Percentiles rank a stretch among this genome's conserved stretches.
Conservation (phyloP, 1,140 invertebrate species). For the Sitobion miscanthi region DNA sequence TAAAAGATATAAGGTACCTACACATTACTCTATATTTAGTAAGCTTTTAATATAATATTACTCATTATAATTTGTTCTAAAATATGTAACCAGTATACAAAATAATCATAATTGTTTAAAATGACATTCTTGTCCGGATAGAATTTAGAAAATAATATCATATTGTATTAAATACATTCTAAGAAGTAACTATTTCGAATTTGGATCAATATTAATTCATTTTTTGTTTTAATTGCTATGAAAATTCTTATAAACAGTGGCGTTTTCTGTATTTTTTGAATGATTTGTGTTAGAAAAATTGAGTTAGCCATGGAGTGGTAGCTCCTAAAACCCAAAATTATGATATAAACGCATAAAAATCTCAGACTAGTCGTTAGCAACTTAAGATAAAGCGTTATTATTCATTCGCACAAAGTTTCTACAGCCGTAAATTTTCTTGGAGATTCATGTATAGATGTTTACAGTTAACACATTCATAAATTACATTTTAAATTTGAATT, state of each 20-base stretch:
- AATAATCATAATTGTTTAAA: too few species aligned
- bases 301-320: neutral
- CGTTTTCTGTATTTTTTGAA: neutral
- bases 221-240: neutral
- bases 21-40: neutral
- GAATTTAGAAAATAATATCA: neutral
- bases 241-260: neutral
- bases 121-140: neutral
- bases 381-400: too few species aligned
- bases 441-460: too few species aligned
- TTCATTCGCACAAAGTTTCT: too few species aligned
- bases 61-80: neutral
- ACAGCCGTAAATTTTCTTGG: too few species aligned
- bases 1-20: constrained; percentile 27
- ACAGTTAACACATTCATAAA: too few species aligned
- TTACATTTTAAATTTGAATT: too few species aligned
- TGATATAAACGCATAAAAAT: too few species aligned
- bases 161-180: neutral
- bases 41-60: neutral
- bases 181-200: neutral
- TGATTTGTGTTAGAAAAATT: neutral
- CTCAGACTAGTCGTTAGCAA: too few species aligned
- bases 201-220: neutral
- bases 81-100: too few species aligned
- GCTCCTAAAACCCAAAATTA: too few species aligned